Conservation (phyloP, 92 coral and sea anemone genomes). For the Zoanthus gigantus region DNA sequence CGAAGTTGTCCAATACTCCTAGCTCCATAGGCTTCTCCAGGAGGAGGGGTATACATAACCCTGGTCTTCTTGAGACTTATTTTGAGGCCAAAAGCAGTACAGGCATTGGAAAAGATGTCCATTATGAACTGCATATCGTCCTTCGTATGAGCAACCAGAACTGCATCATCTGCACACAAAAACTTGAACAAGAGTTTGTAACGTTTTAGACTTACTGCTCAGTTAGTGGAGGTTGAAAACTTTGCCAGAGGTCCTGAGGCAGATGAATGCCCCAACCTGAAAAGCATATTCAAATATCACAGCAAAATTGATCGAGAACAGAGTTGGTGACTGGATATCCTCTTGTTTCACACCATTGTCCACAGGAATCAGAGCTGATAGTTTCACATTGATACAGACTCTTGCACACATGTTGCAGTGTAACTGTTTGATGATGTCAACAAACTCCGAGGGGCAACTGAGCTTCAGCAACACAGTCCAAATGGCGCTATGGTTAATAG, state of each 20-base stretch:
- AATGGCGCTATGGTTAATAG: slow-evolving; percentile 10
- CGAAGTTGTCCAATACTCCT: slow-evolving; percentile 46
- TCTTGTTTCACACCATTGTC: slow-evolving; percentile 51
- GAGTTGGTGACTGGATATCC: slow-evolving; percentile 20
- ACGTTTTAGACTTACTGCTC: slow-evolving; percentile 25
- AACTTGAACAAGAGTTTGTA: slow-evolving; percentile 20
- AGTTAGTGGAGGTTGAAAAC: slow-evolving; percentile 26
- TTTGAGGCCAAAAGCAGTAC: slow-evolving; percentile 49
- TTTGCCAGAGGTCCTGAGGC: slow-evolving; percentile 43
- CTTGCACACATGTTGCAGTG: slow-evolving; percentile 46
- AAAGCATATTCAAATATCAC: slow-evolving; percentile 37
- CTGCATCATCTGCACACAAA: slow-evolving; percentile 41
- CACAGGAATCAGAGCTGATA: slow-evolving; percentile 10
- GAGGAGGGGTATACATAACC: slow-evolving; percentile 35
- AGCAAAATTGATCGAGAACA: slow-evolving; percentile 40
- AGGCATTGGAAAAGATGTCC: slow-evolving; percentile 28
- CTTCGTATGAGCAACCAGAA: background rate
- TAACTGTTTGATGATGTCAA: slow-evolving; percentile 14
- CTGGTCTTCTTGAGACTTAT: slow-evolving; percentile 41
- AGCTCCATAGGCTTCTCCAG: slow-evolving; percentile 28
- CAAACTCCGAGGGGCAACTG: slow-evolving; percentile 4
- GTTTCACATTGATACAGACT: background rate
- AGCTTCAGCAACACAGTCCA: background rate
- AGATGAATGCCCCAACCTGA: slow-evolving; percentile 24
- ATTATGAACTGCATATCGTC: slow-evolving; percentile 43